A percentile compares a stretch with the other conserved stretches of the same genome.
Conservation (phyloP, 2,113 vertebrate species). For the Sylvietta virens region DNA sequence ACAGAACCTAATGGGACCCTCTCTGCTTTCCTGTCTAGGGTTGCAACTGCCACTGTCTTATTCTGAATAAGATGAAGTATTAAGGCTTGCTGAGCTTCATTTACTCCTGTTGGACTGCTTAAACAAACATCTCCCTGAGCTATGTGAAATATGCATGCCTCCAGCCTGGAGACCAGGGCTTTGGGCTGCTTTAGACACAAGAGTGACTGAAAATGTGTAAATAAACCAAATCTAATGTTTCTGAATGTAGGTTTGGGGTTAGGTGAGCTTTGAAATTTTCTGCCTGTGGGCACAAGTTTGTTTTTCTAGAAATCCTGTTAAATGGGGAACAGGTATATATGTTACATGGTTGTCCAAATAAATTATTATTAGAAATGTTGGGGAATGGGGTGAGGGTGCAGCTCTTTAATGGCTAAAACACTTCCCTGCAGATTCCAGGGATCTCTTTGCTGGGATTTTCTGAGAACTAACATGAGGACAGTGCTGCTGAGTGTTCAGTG, state of each 20-base stretch:
- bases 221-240: conserved; percentile 25
- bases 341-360: conserved; percentile 22
- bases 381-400: background rate
- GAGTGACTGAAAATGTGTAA: conserved; percentile 14
- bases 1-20: background rate
- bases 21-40: background rate
- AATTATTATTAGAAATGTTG: conserved; percentile 15
- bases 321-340: background rate
- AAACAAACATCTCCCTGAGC: background rate
- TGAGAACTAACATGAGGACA: background rate
- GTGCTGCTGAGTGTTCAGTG: background rate
- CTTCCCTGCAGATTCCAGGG: background rate
- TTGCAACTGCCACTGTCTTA: background rate
- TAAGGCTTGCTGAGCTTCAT: background rate
- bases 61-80: background rate
- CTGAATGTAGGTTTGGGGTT: conserved; percentile 26
- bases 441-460: background rate
- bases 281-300: background rate
- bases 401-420: conserved; percentile 10
- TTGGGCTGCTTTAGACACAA: background rate
- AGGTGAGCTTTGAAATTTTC: conserved; percentile 26
- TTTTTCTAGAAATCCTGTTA: conserved; percentile 31
- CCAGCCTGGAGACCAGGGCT: background rate
- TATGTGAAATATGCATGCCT: background rate
- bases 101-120: conserved; percentile 7